Percentiles rank a stretch among this genome's conserved stretches.
These are phyloP conservation scores for Cladopsammia gracilis DNA, from an alignment of 64 coral and sea anemone species.

Conservation along the genomic window DNA sequence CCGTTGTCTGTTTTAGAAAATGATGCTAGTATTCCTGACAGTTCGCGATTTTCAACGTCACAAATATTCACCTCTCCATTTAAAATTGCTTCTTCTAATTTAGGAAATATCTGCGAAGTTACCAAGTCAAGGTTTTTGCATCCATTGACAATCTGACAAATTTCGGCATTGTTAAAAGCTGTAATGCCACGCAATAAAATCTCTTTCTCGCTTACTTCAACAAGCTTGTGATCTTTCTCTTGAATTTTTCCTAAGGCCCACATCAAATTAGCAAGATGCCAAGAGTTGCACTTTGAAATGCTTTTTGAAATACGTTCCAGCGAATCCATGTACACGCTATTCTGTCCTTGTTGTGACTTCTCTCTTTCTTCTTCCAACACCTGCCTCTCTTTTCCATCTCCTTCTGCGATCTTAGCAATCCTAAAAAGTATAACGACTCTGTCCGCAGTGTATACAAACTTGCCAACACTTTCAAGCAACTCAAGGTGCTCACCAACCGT, in stretches of 20 bases:
- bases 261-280: conserved; percentile 16
- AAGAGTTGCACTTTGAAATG: not conserved
- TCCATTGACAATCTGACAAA: conserved; percentile 28
- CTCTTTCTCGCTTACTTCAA: not conserved
- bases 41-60: not conserved
- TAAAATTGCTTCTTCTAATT: conserved; percentile 28
- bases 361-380: not conserved
- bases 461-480: not conserved
- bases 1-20: conserved; percentile 5
- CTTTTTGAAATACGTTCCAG: not conserved
- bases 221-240: conserved; percentile 8
- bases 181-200: conserved; percentile 10
- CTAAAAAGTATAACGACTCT: conserved; percentile 9
- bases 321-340: not conserved
- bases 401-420: conserved; percentile 13
- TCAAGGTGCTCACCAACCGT: conserved; percentile 2
- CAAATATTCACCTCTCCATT: not conserved
- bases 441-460: not conserved
- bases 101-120: not conserved
- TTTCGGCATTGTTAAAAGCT: not conserved
- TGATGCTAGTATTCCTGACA: conserved; percentile 18
- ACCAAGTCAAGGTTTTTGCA: not conserved
- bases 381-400: not conserved
- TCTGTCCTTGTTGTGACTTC: not conserved
- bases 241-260: conserved; percentile 26